Evolutionary conservation across 1,140 invertebrate genomes (phyloP), one percentile per base, ranked within the genome.

Genomic region (Bombus affinis): DNA sequence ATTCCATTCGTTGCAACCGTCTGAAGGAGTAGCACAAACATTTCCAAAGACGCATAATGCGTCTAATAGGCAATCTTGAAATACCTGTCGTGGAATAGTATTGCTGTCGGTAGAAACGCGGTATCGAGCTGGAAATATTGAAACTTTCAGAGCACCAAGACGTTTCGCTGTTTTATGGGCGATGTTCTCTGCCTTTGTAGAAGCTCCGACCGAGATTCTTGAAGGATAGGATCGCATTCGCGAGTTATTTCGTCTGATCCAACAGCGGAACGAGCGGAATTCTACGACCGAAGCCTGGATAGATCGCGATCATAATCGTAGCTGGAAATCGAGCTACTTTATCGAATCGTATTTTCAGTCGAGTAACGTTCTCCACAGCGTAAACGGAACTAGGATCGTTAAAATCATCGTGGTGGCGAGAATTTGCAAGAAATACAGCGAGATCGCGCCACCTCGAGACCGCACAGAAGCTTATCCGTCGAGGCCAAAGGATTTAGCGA

Each of bases 371-470:
- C 47, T 22, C 47, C 18, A 35, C 28, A 9, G n/a, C 25, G 68
- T 15, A 28, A 47, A 59, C 47, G 47, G 18, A 53, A 53, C 47
- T 18, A 53, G 47, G 47, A 78, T 88, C 78, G 73, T 88, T 85
- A 85, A 88, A 79, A 80, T 53, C 18, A 25, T 75, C 37, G 37
- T 15, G 6, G 47, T 15, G 8, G 42, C 42, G 44, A 28, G 47
- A 47, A 10, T 66, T 42, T 18, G 15, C 37, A 18, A 53, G 53
- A 62, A 81, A 81, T 71, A 53, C 39, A 28, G 44, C 35, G 13
- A 2, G 32, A 75, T 9, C 37, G 37, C 37, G 71, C 37, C 42
- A 59, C 57, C 78, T 87, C 78, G 86, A 88, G 83, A 65, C 47
- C 47, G 47, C 18, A 22, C 18, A 2, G 18, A 53, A 53, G 47